A percentile compares a stretch with the other conserved stretches of the same genome.
phyloP scores from a whole-genome alignment of 2,797 vertebrate species.

The Nasua narica region DNA sequence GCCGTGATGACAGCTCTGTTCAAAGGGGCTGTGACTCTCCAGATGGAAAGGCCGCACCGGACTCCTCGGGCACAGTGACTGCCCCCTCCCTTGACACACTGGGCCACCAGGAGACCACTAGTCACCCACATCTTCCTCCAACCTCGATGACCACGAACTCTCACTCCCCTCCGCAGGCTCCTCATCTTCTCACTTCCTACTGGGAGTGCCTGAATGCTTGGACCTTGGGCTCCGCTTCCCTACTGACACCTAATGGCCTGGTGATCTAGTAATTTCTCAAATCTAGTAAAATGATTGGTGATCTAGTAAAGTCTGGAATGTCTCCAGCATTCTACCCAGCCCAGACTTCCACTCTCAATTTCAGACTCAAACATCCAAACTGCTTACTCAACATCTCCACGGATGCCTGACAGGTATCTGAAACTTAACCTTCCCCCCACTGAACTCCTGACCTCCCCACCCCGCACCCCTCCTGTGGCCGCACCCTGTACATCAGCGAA shows the following conservation, averaged over 20 bases:
- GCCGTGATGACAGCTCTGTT: background rate
- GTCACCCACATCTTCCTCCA: background rate
- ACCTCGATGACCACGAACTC: background rate
- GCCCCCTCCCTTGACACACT: background rate
- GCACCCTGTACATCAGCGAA: background rate
- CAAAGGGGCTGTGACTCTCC: background rate
- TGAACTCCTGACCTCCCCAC: background rate
- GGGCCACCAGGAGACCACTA: background rate
- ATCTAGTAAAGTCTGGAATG: background rate
- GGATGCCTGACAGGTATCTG: background rate
- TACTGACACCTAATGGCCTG: too few relatives aligned
- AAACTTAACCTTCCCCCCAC: background rate
- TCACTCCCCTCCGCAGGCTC: background rate
- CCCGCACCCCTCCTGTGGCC: background rate
- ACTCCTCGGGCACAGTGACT: background rate
- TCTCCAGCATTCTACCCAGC: background rate
- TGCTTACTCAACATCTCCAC: background rate
- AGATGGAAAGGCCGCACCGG: background rate
- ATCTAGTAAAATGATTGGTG: background rate
- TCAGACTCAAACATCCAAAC: background rate
- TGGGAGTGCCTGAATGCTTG: background rate
- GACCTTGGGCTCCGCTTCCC: background rate
- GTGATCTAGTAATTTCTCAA: background rate
- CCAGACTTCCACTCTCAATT: background rate
- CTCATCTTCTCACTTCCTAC: background rate